These are phyloP conservation scores for Dipus sagitta DNA, from an alignment of 2,797 vertebrate genomes.

Conservation along the genomic window DNA sequence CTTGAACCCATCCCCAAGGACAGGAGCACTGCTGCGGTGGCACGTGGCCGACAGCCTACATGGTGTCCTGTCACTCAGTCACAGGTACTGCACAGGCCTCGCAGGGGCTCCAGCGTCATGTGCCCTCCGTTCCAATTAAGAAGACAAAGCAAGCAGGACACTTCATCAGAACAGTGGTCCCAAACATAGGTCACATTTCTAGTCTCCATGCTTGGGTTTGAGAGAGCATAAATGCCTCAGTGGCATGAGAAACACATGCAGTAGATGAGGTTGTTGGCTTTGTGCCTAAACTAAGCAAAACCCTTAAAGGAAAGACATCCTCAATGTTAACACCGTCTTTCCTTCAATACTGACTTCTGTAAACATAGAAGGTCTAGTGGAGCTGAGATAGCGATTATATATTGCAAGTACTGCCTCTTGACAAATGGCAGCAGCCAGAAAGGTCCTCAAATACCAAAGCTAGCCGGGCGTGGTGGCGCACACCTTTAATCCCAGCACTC, in stretches of 20 bases:
- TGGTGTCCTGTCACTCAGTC: accelerated
- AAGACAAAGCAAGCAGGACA: neutral
- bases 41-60: accelerated
- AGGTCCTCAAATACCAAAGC: neutral
- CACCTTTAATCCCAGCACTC: too few species aligned
- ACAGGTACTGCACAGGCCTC: neutral
- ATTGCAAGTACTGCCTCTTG: neutral
- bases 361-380: neutral
- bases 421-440: neutral
- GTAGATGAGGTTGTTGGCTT: neutral
- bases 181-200: neutral
- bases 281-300: neutral
- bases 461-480: too few species aligned
- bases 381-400: neutral
- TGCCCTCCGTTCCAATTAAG: neutral
- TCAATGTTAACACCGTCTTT: neutral
- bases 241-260: neutral
- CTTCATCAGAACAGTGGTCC: neutral
- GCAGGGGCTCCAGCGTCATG: neutral
- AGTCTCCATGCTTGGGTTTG: neutral
- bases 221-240: neutral
- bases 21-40: neutral
- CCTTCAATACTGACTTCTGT: neutral
- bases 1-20: accelerated
- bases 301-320: neutral